Evolutionary conservation across 2,888 invertebrate species (phyloP).

Genomic region (Drepanosiphum platanoidis): DNA sequence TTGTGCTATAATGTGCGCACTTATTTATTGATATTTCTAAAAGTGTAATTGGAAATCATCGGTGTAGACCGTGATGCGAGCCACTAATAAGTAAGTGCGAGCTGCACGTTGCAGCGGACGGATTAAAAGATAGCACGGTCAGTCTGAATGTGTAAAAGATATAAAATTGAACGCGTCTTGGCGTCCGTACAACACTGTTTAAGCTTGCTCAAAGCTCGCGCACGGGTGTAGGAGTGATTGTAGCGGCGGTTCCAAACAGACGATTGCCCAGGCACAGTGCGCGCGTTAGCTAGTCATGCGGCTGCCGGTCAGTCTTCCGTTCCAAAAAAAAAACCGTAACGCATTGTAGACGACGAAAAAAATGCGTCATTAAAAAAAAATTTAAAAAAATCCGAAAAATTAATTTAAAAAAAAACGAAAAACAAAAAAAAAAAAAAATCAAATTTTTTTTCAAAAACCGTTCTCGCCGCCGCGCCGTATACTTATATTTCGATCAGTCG

Average conservation of each 20-base stretch:
- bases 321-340: constrained; percentile 38
- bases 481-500: not conserved
- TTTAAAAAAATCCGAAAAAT: not conserved
- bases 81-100: no score
- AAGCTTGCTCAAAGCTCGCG: constrained; percentile 22
- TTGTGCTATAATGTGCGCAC: no score
- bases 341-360: not conserved
- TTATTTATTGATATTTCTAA: no score
- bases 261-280: constrained; percentile 54
- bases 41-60: no score
- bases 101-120: not conserved
- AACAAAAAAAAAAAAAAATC: not conserved
- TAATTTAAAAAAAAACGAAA: not conserved
- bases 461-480: no score
- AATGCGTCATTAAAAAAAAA: not conserved
- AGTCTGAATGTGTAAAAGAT: constrained; percentile 13
- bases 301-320: constrained; percentile 59
- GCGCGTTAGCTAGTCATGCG: constrained; percentile 61
- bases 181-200: constrained; percentile 46
- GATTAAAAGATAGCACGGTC: not conserved
- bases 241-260: constrained; percentile 32
- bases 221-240: constrained; percentile 57
- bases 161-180: constrained; percentile 39
- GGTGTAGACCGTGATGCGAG: no score
- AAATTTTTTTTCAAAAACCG: no score